Percentiles rank a stretch among this genome's conserved stretches.
Conservation (phyloP, 2,797 vertebrate species). For the Liparis tanakae region DNA sequence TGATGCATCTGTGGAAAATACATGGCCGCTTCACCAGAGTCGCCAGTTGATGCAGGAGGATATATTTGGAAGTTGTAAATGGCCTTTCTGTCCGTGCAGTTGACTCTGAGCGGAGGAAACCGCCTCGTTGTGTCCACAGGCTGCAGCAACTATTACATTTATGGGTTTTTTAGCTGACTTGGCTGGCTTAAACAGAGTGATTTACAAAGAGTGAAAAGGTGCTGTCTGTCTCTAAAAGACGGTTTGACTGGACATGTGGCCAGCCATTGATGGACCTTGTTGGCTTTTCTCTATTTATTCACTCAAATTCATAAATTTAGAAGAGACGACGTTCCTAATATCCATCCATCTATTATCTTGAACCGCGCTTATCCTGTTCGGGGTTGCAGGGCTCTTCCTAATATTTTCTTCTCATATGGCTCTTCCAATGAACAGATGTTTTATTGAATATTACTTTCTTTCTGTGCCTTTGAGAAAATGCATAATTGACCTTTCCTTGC, state of each 20-base stretch:
- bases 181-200: constrained; percentile 24
- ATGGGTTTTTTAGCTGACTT: constrained; percentile 47
- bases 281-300: constrained; percentile 33
- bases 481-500: background rate
- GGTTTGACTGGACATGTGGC: constrained; percentile 36
- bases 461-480: constrained; percentile 22
- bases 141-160: constrained; percentile 25
- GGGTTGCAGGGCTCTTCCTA: no score
- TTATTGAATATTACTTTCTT: constrained; percentile 13
- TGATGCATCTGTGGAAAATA: constrained; percentile 75
- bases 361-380: constrained; percentile 7
- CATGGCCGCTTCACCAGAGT: constrained; percentile 46
- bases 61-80: constrained; percentile 63
- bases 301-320: constrained; percentile 19
- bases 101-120: constrained; percentile 52
- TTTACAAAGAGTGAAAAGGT: constrained; percentile 35
- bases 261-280: constrained; percentile 10
- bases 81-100: constrained; percentile 52
- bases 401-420: background rate
- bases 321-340: constrained; percentile 13
- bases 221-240: constrained; percentile 21
- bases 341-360: constrained; percentile 1
- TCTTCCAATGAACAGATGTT: constrained; percentile 41
- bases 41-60: constrained; percentile 39
- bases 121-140: constrained; percentile 24